Evolutionary conservation across 2,113 vertebrate species (phyloP).

Genomic region (Buteo buteo): DNA sequence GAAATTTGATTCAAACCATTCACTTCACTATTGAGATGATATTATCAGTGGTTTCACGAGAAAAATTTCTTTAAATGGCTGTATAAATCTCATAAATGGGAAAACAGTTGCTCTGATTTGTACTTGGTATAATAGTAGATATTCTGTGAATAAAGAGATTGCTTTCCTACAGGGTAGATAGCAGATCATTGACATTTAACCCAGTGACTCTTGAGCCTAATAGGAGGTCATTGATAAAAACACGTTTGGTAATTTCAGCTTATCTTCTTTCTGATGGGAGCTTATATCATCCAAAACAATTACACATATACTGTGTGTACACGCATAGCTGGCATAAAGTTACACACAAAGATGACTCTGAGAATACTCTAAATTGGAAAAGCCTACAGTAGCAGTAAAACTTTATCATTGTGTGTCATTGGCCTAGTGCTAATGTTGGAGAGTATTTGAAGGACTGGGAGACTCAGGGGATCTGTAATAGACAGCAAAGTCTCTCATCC

Average conservation of each 20-base stretch:
- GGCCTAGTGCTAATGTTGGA: not conserved
- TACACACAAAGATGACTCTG: not conserved
- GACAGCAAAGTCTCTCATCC: not conserved
- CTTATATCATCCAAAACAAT: conserved; percentile 29
- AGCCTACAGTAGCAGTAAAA: conserved; percentile 1
- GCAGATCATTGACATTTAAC: conserved; percentile 62
- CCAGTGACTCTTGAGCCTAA: conserved; percentile 35
- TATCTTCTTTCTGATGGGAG: conserved; percentile 35
- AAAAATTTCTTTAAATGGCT: conserved; percentile 63
- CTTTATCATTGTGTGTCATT: conserved; percentile 5
- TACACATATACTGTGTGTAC: not conserved
- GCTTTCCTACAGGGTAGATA: conserved; percentile 27
- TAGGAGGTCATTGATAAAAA: conserved; percentile 37
- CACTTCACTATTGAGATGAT: conserved; percentile 51
- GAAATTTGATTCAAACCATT: conserved; percentile 60
- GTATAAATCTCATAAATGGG: conserved; percentile 73
- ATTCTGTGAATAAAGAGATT: conserved; percentile 58
- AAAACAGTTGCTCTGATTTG: conserved; percentile 47
- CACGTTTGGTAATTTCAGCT: conserved; percentile 5
- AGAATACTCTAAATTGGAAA: conserved; percentile 13
- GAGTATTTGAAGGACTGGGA: not conserved
- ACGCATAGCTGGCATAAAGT: not conserved
- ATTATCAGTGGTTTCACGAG: conserved; percentile 62
- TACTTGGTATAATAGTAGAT: conserved; percentile 39
- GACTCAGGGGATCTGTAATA: not conserved